Conservation (phyloP, 2,888 invertebrate species). For the Sphecodes monilicornis region DNA sequence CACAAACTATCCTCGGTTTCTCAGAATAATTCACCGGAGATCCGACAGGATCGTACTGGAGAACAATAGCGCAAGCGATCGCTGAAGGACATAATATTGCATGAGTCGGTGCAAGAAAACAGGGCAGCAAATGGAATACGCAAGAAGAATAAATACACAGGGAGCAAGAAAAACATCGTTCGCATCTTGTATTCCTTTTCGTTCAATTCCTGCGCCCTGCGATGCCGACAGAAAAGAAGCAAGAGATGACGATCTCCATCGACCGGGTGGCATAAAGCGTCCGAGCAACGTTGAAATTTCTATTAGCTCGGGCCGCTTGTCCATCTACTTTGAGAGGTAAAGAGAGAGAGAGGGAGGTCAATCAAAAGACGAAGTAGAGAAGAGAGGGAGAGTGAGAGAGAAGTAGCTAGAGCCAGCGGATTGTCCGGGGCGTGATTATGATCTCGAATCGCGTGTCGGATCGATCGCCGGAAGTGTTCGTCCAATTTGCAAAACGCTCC, state of each 20-base stretch:
- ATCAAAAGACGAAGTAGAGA: not conserved
- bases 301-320: not conserved
- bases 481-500: conserved; percentile 58
- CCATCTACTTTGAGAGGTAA: not conserved
- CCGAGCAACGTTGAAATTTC: not conserved
- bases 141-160: conserved; percentile 20
- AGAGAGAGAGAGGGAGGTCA: not conserved
- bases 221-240: not conserved
- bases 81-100: not conserved
- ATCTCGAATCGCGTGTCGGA: conserved; percentile 46
- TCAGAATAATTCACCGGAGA: not conserved
- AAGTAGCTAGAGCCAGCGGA: not conserved
- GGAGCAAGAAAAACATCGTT: conserved; percentile 2
- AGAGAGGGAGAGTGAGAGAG: not conserved
- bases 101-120: not conserved
- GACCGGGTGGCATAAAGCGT: not conserved
- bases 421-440: conserved; percentile 28
- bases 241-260: not conserved
- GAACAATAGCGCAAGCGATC: not conserved
- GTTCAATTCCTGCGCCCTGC: conserved; percentile 6
- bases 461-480: conserved; percentile 56
- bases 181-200: conserved; percentile 42
- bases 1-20: not conserved
- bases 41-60: not conserved
- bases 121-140: conserved; percentile 28